Evolutionary conservation across 2,797 vertebrate species (phyloP).

Genomic region (Aselliscus stoliczkanus): DNA sequence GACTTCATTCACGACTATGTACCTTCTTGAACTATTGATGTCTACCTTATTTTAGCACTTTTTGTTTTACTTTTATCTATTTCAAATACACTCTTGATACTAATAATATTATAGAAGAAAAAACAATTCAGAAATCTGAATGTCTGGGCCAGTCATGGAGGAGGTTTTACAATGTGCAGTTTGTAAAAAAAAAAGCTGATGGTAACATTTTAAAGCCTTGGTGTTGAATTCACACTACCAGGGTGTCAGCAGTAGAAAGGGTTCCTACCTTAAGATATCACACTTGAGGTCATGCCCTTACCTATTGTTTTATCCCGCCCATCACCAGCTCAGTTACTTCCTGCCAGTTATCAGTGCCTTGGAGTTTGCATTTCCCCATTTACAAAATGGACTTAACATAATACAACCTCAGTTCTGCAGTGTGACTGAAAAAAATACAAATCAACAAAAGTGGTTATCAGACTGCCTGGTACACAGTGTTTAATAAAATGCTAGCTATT

Average conservation of each 20-base stretch:
- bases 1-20: background rate
- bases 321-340: background rate
- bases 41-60: background rate
- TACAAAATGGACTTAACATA: background rate
- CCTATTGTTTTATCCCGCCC: background rate
- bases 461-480: background rate
- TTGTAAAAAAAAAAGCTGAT: background rate
- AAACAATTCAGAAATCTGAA: background rate
- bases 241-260: background rate
- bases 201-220: background rate
- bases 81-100: background rate
- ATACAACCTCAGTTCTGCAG: background rate
- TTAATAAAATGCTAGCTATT: background rate
- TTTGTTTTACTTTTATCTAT: background rate
- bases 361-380: background rate
- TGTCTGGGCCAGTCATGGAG: background rate
- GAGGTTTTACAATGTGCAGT: background rate
- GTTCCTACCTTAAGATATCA: background rate
- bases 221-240: no score
- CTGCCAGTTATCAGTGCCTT: background rate
- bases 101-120: background rate
- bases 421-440: background rate
- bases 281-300: background rate
- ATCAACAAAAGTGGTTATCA: background rate
- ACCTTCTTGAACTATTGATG: background rate